A percentile compares a stretch with the other conserved stretches of the same genome.
phyloP scores from a whole-genome alignment of 2,888 invertebrate genomes.

The Meteorus cinctellus region DNA sequence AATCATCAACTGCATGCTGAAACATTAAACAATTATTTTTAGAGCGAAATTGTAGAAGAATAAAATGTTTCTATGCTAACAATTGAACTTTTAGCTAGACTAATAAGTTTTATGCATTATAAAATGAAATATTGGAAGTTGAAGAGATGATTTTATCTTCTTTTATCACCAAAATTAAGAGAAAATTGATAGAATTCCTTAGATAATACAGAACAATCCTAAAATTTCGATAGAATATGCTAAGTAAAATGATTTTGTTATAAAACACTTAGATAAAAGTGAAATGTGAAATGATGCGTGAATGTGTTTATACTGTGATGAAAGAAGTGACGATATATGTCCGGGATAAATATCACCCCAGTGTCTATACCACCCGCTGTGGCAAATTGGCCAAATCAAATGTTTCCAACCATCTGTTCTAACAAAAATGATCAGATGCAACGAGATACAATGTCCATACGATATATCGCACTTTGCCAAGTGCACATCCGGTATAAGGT shows the following conservation, averaged over 20 bases:
- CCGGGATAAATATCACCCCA: slow-evolving; percentile 18
- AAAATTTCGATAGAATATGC: too few relatives aligned
- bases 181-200: too few relatives aligned
- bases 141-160: too few relatives aligned
- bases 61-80: too few relatives aligned
- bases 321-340: neutral
- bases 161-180: too few relatives aligned
- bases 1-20: too few relatives aligned
- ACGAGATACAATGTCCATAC: neutral
- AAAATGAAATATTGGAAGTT: too few relatives aligned
- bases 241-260: neutral
- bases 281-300: neutral
- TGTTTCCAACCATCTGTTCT: slow-evolving; percentile 57
- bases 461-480: neutral
- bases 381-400: slow-evolving; percentile 62
- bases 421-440: slow-evolving; percentile 32
- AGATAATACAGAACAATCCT: too few relatives aligned
- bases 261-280: neutral
- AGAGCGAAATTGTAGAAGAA: too few relatives aligned
- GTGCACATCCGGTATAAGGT: slow-evolving; percentile 32
- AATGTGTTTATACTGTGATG: neutral
- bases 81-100: too few relatives aligned
- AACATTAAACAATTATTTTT: too few relatives aligned
- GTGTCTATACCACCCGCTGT: slow-evolving; percentile 53
- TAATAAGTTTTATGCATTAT: too few relatives aligned